Evolutionary conservation across 1,140 invertebrate genomes (phyloP).

Genomic region (Varroa destructor): DNA sequence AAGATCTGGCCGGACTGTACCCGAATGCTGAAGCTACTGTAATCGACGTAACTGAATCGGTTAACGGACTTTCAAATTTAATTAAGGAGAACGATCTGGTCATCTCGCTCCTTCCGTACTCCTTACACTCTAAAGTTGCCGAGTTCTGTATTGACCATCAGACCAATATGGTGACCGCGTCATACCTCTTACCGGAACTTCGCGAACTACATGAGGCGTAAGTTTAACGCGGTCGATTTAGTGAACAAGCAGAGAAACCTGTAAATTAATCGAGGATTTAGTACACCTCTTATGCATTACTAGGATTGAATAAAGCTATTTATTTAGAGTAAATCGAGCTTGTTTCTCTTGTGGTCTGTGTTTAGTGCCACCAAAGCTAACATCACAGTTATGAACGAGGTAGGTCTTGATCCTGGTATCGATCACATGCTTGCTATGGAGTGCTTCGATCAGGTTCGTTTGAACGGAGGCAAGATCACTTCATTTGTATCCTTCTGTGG

Average conservation of each 20-base stretch:
- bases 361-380: conserved; percentile 63
- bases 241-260: neutral
- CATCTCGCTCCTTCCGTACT: conserved; percentile 83
- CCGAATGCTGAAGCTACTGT: conserved; percentile 64
- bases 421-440: conserved; percentile 94
- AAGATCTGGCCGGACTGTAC: conserved; percentile 59
- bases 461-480: conserved; percentile 58
- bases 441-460: conserved; percentile 78
- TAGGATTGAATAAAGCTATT: too few relatives aligned
- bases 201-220: conserved; percentile 61
- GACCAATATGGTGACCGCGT: conserved; percentile 89
- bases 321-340: too few relatives aligned
- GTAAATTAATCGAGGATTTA: too few relatives aligned
- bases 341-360: conserved; percentile 30
- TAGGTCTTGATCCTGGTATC: conserved; percentile 92
- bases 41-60: conserved; percentile 60
- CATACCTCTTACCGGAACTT: conserved; percentile 75
- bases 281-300: too few relatives aligned
- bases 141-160: conserved; percentile 68
- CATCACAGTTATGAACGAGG: conserved; percentile 82
- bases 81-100: conserved; percentile 61
- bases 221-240: conserved; percentile 37
- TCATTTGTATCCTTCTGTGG: conserved; percentile 96
- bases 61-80: conserved; percentile 55
- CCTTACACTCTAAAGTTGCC: conserved; percentile 66